Percentiles rank a stretch among this genome's conserved stretches.
Evolutionary conservation across 1,140 invertebrate genomes (phyloP).

Genomic region (Acromyrmex charruanus): DNA sequence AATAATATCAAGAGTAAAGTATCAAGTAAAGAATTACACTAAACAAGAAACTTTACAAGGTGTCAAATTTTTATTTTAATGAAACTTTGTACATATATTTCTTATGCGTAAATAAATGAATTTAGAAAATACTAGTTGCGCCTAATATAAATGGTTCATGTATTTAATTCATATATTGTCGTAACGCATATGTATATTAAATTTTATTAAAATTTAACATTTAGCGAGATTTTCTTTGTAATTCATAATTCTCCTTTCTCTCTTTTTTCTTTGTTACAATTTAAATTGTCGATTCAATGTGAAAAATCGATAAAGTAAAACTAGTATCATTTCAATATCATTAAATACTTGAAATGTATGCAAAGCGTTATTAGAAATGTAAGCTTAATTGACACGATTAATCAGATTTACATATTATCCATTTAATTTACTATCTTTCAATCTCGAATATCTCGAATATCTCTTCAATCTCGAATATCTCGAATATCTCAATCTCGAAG

Average conservation of each 20-base stretch:
- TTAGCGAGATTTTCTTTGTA: too few relatives aligned
- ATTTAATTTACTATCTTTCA: slow-evolving; percentile 36
- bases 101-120: too few relatives aligned
- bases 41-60: too few relatives aligned
- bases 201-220: too few relatives aligned
- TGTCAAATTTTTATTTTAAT: too few relatives aligned
- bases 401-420: slow-evolving; percentile 37
- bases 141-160: too few relatives aligned
- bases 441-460: too few relatives aligned
- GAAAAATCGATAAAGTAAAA: slow-evolving; percentile 1
- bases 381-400: slow-evolving; percentile 20
- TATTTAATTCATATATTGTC: too few relatives aligned
- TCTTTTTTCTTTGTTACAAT: not conserved
- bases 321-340: not conserved
- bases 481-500: not conserved
- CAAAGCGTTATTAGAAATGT: slow-evolving; percentile 13
- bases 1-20: not conserved
- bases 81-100: too few relatives aligned
- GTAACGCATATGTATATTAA: too few relatives aligned
- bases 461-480: not conserved
- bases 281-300: slow-evolving; percentile 5
- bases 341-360: not conserved
- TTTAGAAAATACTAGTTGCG: too few relatives aligned
- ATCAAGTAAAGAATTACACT: not conserved
- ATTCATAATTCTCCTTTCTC: not conserved